These are phyloP conservation scores for Sminthurinus aureus DNA, from an alignment of 2,888 invertebrate genomes.

Conservation along the genomic window DNA sequence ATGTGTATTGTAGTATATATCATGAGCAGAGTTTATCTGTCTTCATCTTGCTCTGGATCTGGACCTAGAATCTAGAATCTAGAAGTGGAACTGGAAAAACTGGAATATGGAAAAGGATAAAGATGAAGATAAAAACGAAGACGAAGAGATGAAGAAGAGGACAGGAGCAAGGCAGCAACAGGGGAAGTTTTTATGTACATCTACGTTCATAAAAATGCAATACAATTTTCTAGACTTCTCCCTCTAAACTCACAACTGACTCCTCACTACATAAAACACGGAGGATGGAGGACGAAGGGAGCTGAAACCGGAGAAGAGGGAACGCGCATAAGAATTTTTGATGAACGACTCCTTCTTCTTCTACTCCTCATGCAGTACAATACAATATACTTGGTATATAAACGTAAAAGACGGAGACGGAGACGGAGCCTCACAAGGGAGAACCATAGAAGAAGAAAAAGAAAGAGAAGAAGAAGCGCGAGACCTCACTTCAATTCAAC, in stretches of 20 bases:
- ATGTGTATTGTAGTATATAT: too few species aligned
- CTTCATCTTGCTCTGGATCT: neutral
- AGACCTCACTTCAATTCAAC: constrained; percentile 41
- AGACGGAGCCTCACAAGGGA: neutral
- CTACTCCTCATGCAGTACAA: too few species aligned
- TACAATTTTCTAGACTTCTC: neutral
- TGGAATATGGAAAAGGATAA: neutral
- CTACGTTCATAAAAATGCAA: neutral
- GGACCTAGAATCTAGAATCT: too few species aligned
- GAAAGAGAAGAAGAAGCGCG: constrained; percentile 23
- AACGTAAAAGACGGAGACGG: too few species aligned
- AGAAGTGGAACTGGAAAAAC: neutral
- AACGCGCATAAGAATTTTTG: constrained; percentile 25
- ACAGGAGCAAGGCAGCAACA: neutral
- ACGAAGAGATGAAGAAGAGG: neutral
- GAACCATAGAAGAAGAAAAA: constrained; percentile 32
- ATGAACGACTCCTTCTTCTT: constrained; percentile 15
- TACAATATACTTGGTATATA: too few species aligned
- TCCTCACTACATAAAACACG: neutral
- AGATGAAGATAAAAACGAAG: neutral
- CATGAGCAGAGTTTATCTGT: too few species aligned
- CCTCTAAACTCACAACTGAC: neutral
- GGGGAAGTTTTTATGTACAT: constrained; percentile 2
- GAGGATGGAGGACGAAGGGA: neutral
- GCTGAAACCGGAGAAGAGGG: constrained; percentile 2